These are phyloP conservation scores for Bombylius discolor DNA, from an alignment of 2,888 invertebrate species.

Conservation along the genomic window DNA sequence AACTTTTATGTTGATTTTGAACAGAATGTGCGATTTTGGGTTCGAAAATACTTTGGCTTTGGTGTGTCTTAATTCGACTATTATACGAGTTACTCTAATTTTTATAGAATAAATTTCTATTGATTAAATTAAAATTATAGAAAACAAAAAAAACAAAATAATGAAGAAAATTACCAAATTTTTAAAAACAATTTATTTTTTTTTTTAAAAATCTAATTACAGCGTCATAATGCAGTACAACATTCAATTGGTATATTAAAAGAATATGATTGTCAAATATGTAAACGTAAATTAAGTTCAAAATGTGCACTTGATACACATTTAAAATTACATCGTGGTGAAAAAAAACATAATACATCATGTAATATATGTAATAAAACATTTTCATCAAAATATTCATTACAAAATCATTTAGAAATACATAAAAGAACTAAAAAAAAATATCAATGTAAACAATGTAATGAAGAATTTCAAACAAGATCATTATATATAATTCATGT, in stretches of 20 bases:
- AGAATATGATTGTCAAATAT: neutral
- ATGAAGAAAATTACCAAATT: no score
- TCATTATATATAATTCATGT: neutral
- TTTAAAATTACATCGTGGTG: neutral
- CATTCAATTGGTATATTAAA: neutral
- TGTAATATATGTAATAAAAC: neutral
- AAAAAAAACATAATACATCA: neutral
- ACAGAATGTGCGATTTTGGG: no score
- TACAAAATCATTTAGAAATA: neutral
- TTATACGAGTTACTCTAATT: no score
- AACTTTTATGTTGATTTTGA: no score
- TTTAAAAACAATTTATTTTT: no score
- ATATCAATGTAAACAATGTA: neutral
- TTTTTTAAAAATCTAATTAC: neutral
- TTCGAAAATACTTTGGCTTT: no score
- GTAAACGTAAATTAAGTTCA: neutral
- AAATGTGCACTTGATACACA: neutral
- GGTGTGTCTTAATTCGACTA: no score
- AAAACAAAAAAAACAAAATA: no score
- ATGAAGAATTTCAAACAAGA: neutral
- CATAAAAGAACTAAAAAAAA: neutral
- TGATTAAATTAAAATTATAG: no score
- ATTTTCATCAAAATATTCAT: neutral
- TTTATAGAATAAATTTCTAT: no score
- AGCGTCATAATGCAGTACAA: neutral